These are phyloP conservation scores for Aphis craccivora DNA, from an alignment of 1,140 invertebrate genomes.

Conservation along the genomic window DNA sequence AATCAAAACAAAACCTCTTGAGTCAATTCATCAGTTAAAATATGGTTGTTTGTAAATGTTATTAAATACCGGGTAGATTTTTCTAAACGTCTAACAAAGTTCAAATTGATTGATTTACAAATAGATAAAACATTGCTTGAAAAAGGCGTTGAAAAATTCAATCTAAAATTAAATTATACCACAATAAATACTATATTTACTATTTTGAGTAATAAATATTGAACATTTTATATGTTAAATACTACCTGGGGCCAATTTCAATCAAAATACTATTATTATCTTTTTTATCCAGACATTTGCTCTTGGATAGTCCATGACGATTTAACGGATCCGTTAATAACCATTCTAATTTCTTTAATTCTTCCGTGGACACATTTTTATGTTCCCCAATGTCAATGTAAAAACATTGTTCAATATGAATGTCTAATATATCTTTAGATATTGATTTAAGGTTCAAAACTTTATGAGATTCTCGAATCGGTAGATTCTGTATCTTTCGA, in stretches of 20 bases:
- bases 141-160: constrained; percentile 93
- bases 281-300: constrained; percentile 64
- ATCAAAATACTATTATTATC: constrained; percentile 67
- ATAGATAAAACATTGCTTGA: constrained; percentile 96
- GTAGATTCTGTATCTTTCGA: neutral
- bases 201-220: neutral
- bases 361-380: constrained; percentile 63
- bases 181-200: neutral
- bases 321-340: constrained; percentile 74
- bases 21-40: constrained; percentile 22
- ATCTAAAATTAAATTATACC: constrained; percentile 67
- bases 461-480: constrained; percentile 3
- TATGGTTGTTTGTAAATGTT: constrained; percentile 63
- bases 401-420: constrained; percentile 48
- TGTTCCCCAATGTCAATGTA: constrained; percentile 34
- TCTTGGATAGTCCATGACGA: constrained; percentile 65
- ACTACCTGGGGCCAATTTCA: constrained; percentile 81
- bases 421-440: neutral
- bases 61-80: constrained; percentile 81
- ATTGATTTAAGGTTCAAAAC: constrained; percentile 23
- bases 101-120: constrained; percentile 81
- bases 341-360: constrained; percentile 74
- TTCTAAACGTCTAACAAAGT: constrained; percentile 80
- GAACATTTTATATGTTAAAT: constrained; percentile 6
- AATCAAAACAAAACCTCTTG: constrained; percentile 37